Evolutionary conservation across 2,797 vertebrate species (phyloP).

Genomic region (Spinibarbus caldwelli): DNA sequence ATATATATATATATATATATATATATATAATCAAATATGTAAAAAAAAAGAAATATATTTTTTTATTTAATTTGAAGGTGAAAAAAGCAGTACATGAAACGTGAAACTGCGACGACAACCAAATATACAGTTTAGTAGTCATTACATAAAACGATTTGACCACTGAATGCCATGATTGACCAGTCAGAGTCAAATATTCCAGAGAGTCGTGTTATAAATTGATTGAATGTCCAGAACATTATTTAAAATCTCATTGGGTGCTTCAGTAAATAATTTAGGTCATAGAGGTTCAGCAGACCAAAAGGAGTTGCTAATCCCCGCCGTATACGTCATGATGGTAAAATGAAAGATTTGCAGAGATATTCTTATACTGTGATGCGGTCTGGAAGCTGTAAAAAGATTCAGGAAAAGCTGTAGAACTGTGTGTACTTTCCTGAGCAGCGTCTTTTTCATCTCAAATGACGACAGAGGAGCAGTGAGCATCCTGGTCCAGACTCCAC

Average conservation of each 20-base stretch:
- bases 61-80: not conserved
- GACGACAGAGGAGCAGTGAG: constrained; percentile 21
- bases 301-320: not conserved
- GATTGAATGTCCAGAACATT: constrained; percentile 13
- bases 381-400: constrained; percentile 11
- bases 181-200: not conserved
- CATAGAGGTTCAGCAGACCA: constrained; percentile 12
- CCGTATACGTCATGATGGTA: not conserved
- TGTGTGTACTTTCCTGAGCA: not conserved
- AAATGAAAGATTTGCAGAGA: constrained; percentile 23
- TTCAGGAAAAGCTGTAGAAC: constrained; percentile 23
- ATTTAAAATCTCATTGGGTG: not conserved
- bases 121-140: not conserved
- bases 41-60: too few relatives aligned
- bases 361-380: not conserved
- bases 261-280: constrained; percentile 27
- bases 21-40: too few relatives aligned
- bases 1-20: too few relatives aligned
- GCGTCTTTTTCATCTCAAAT: constrained; percentile 20
- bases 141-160: not conserved
- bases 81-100: not conserved
- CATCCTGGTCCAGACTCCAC: constrained; percentile 37
- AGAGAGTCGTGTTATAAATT: not conserved
- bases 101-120: not conserved
- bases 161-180: not conserved